Evolutionary conservation across 2,113 vertebrate species (phyloP).

Genomic region (Cyrtonyx montezumae): DNA sequence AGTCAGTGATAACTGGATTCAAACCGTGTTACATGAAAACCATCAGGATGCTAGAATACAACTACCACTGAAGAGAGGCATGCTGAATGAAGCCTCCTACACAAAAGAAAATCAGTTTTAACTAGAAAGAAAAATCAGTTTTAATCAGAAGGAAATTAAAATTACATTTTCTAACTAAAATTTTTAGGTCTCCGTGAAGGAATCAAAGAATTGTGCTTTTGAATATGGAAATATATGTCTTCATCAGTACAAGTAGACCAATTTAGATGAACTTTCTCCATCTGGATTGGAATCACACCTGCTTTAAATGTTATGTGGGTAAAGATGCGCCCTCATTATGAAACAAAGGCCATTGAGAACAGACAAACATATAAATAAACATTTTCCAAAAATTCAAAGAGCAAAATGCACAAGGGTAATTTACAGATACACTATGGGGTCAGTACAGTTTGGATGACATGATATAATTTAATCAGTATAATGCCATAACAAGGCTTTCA

Average conservation of each 20-base stretch:
- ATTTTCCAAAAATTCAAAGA: not conserved
- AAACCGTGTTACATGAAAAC: not conserved
- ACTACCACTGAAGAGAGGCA: not conserved
- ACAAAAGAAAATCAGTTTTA: not conserved
- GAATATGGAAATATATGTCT: not conserved
- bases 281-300: not conserved
- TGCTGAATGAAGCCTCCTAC: not conserved
- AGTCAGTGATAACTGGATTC: not conserved
- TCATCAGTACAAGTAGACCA: not conserved
- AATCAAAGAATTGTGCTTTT: not conserved
- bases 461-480: not conserved
- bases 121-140: not conserved
- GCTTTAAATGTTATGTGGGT: not conserved
- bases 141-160: not conserved
- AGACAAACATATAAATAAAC: not conserved
- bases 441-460: not conserved
- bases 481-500: not conserved
- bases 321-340: not conserved
- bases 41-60: rapidly evolving
- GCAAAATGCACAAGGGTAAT: not conserved
- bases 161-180: not conserved
- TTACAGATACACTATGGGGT: not conserved
- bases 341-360: not conserved
- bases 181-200: not conserved
- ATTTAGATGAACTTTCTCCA: not conserved